Conservation (phyloP, 2,113 vertebrate species). For the Catharus fuscescens region DNA sequence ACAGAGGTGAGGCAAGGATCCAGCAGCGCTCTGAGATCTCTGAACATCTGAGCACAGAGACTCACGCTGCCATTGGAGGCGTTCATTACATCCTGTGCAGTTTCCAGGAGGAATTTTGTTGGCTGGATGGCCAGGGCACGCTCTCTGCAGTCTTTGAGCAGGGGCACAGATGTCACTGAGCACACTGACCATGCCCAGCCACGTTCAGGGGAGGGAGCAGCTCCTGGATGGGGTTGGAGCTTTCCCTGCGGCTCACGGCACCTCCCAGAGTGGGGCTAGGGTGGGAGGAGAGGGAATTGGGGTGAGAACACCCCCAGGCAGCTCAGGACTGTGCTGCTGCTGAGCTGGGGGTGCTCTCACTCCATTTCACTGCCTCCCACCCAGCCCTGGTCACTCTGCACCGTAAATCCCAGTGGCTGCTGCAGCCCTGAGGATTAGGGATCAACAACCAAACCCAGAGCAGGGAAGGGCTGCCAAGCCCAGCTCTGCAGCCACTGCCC, state of each 20-base stretch:
- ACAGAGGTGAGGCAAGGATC: rapidly evolving
- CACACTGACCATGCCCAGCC: rapidly evolving
- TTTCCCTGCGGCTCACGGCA: rapidly evolving
- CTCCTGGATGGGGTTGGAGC: rapidly evolving
- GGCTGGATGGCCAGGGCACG: not conserved
- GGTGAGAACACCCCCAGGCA: not conserved
- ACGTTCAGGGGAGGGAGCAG: not conserved
- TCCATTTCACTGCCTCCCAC: too few species aligned
- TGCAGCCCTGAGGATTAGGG: not conserved
- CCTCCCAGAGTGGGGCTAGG: rapidly evolving
- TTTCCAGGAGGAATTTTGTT: rapidly evolving
- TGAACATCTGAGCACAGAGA: rapidly evolving
- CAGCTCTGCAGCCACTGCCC: not conserved
- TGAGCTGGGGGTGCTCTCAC: not conserved
- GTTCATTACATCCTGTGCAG: not conserved
- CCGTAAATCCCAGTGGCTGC: rapidly evolving
- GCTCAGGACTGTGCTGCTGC: not conserved
- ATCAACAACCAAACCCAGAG: not conserved
- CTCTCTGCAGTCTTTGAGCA: not conserved
- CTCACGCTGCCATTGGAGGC: rapidly evolving
- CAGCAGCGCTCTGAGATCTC: not conserved
- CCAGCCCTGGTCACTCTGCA: rapidly evolving
- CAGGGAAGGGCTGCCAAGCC: not conserved
- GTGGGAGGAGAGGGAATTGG: not conserved
- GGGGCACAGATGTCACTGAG: not conserved